phyloP scores from a whole-genome alignment of 2,113 vertebrate genomes.

The Pyxicephalus adspersus region DNA sequence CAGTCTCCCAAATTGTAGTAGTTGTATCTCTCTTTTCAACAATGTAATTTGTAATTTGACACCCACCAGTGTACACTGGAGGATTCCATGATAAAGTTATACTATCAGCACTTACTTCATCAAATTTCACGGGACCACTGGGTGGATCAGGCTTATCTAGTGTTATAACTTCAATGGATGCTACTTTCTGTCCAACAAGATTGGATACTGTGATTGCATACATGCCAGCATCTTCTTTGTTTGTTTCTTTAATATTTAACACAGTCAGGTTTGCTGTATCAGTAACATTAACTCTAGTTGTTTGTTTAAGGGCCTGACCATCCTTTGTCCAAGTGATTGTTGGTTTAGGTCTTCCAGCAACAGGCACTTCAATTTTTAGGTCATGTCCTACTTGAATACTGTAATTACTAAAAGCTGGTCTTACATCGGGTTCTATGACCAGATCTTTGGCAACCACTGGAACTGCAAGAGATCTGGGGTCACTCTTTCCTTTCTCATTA shows the following conservation, averaged over 20 bases:
- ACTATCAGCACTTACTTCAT: slow-evolving; percentile 93
- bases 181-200: slow-evolving; percentile 85
- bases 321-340: slow-evolving; percentile 90
- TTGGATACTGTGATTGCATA: slow-evolving; percentile 89
- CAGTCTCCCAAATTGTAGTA: slow-evolving; percentile 87
- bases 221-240: slow-evolving; percentile 89
- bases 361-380: slow-evolving; percentile 86
- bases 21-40: slow-evolving; percentile 96
- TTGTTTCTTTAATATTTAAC: slow-evolving; percentile 89
- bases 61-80: slow-evolving; percentile 88
- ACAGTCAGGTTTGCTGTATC: slow-evolving; percentile 78
- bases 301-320: slow-evolving; percentile 86
- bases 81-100: slow-evolving; percentile 92
- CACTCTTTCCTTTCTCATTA: slow-evolving; percentile 97
- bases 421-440: slow-evolving; percentile 91
- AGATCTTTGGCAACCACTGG: slow-evolving; percentile 92
- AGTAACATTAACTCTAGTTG: slow-evolving; percentile 87
- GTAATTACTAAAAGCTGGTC: slow-evolving; percentile 89
- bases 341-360: slow-evolving; percentile 92
- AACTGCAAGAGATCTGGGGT: slow-evolving; percentile 89
- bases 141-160: slow-evolving; percentile 96
- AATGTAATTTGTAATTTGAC: slow-evolving; percentile 94
- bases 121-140: slow-evolving; percentile 89
- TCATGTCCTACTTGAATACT: slow-evolving; percentile 92
- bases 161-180: slow-evolving; percentile 87